Evolutionary conservation across 2,797 vertebrate genomes (phyloP).

Genomic region (Prunella strophiata): DNA sequence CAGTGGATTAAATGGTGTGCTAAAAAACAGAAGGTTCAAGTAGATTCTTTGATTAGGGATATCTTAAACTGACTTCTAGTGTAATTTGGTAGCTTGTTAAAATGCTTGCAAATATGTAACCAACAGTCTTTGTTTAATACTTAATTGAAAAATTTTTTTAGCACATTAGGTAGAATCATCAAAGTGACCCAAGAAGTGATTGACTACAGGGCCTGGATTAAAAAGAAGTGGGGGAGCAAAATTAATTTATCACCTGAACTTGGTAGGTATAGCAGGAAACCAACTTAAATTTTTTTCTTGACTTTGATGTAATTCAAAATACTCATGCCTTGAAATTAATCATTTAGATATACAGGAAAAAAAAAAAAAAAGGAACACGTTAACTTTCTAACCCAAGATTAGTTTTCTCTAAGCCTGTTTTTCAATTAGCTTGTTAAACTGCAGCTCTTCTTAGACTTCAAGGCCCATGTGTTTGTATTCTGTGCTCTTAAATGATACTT

Average conservation of each 20-base stretch:
- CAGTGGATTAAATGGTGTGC: not conserved
- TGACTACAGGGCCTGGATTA: conserved; percentile 96
- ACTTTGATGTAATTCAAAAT: conserved; percentile 19
- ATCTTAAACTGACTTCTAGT: not conserved
- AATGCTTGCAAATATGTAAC: conserved; percentile 41
- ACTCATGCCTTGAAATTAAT: not conserved
- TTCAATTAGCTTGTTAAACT: conserved; percentile 19
- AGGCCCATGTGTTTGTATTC: not conserved
- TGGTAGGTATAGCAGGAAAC: conserved; percentile 77
- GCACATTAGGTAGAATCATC: conserved; percentile 95
- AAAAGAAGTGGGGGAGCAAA: conserved; percentile 91
- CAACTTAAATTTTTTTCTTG: not conserved
- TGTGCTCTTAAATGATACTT: conserved; percentile 10
- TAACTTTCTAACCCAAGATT: not conserved
- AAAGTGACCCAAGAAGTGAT: conserved; percentile 97
- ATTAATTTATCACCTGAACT: conserved; percentile 77
- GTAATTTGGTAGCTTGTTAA: conserved; percentile 15
- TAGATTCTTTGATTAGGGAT: not conserved
- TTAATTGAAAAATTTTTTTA: conserved; percentile 68
- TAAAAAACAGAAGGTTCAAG: not conserved
- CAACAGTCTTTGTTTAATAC: conserved; percentile 42
- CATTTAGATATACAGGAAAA: not conserved
- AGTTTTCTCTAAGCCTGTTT: not conserved
- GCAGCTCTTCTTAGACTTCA: not conserved
- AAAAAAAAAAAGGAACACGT: not conserved